A percentile compares a stretch with the other conserved stretches of the same genome.
Conservation (phyloP, 2,113 vertebrate species). For the Gopherus flavomarginatus region DNA sequence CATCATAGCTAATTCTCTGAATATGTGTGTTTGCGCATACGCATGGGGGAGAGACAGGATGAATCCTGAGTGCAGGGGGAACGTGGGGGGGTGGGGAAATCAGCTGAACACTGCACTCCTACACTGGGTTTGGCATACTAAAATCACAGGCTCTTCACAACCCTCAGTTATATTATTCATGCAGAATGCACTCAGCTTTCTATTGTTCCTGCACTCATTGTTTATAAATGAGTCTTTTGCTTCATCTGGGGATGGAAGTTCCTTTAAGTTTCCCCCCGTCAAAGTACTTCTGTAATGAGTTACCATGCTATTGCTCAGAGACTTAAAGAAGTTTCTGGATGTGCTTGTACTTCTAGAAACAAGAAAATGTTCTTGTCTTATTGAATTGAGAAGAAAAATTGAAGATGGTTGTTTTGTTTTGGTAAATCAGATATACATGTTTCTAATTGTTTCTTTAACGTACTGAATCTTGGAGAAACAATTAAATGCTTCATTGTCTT, state of each 20-base stretch:
- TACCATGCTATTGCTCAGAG: neutral
- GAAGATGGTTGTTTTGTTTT: neutral
- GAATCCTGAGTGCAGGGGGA: neutral
- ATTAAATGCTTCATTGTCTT: conserved; percentile 9
- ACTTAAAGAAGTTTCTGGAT: conserved; percentile 40
- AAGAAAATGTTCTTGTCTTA: neutral
- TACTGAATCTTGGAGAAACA: neutral
- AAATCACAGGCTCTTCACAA: conserved; percentile 48
- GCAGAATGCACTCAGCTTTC: conserved; percentile 58
- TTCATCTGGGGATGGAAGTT: conserved; percentile 42
- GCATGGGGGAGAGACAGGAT: neutral
- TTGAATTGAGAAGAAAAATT: conserved; percentile 19
- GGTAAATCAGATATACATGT: neutral
- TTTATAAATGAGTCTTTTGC: conserved; percentile 65
- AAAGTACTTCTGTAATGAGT: conserved; percentile 17
- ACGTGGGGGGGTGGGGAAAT: neutral
- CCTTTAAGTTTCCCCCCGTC: conserved; percentile 39
- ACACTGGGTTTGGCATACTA: conserved; percentile 38
- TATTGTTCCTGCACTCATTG: conserved; percentile 60
- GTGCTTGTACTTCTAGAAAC: neutral
- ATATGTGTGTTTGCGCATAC: neutral
- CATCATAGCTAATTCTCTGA: neutral
- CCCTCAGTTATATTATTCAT: conserved; percentile 64
- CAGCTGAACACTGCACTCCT: conserved; percentile 49
- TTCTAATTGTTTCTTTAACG: conserved; percentile 3